Base-by-base conservation (phyloP, 2,888 invertebrate genomes). In the Nesidiocoris tenuis region DNA sequence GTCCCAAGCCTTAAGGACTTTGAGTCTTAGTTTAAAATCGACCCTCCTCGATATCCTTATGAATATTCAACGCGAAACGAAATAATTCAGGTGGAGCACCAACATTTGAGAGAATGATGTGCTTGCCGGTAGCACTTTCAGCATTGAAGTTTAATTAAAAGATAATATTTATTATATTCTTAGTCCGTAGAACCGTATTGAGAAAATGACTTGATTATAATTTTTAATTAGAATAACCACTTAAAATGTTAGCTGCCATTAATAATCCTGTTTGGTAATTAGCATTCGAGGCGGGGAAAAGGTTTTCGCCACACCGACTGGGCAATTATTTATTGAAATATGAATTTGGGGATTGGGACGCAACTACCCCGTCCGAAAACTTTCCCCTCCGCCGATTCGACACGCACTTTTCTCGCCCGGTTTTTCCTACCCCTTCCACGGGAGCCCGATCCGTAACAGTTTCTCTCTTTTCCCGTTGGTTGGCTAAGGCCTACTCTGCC, bases 261-360 rank as follows among this genome's bases (percentile, higher is more conserved):
- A 77, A 77, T 77, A 74, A 77, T 77, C 74, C 74, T 68, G 77
- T 77, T 75, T 75, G 68, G 75, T 75, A 75, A 75, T 75, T 77
- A 74, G 68, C 77, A 77, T 77, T 67, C 54, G 67, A 75, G 74
- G 76, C 76, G 76, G 76, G n/a, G 70, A 64, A 71, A 76, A 76
- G 61, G 70, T 65, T 72, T 76, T 76, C 74, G 59, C 63, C 70
- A 66, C 76, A 66, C 74, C 59, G 65, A 74, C 72, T 74, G 76
- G 57, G 76, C 76, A 76, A 76, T 76, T 76, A 76, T 72, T 76
- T 76, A 76, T 76, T 76, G 76, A 76, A 76, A 76, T 76, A 74
- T 76, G 67, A 76, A 76, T 72, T 74, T 72, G 54, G 74, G 72
- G 74, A 76, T 76, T 74, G 76, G 76, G 66, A 74, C 72, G 61